Percentiles rank a stretch among this genome's conserved stretches.
Evolutionary conservation across 2,888 invertebrate genomes (phyloP).

Genomic region (Lysandra bellargus): DNA sequence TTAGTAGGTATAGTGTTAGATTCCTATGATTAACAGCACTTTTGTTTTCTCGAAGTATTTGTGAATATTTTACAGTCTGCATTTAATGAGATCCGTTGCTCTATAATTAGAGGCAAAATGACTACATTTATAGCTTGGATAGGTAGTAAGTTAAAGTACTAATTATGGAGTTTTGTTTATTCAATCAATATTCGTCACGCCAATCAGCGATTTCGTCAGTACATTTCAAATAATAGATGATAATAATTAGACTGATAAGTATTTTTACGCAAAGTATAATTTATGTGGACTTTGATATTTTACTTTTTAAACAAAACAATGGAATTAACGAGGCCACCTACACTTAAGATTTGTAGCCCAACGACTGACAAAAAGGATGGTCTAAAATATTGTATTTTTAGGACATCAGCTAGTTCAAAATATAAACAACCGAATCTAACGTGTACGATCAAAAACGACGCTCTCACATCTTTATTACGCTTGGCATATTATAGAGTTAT

Average conservation of each 20-base stretch:
- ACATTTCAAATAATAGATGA: not conserved
- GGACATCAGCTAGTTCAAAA: not conserved
- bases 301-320: not conserved
- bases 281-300: not conserved
- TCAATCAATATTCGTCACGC: not conserved
- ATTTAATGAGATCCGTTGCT: not conserved
- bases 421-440: not conserved
- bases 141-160: not conserved
- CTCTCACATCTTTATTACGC: not conserved
- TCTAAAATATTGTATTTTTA: not conserved
- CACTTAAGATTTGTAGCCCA: not conserved
- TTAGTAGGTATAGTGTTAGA: not conserved
- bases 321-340: not conserved
- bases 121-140: not conserved
- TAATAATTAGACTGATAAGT: not conserved
- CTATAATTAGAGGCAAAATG: not conserved
- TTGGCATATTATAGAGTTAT: not conserved
- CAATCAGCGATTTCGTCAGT: not conserved
- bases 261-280: not conserved
- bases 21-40: not conserved
- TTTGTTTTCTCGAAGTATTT: not conserved
- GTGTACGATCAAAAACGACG: not conserved
- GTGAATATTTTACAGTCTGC: conserved; percentile 1
- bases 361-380: not conserved
- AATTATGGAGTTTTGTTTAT: not conserved